Evolutionary conservation across 2,888 invertebrate species (phyloP).

Genomic region (Metacarcinus magister): DNA sequence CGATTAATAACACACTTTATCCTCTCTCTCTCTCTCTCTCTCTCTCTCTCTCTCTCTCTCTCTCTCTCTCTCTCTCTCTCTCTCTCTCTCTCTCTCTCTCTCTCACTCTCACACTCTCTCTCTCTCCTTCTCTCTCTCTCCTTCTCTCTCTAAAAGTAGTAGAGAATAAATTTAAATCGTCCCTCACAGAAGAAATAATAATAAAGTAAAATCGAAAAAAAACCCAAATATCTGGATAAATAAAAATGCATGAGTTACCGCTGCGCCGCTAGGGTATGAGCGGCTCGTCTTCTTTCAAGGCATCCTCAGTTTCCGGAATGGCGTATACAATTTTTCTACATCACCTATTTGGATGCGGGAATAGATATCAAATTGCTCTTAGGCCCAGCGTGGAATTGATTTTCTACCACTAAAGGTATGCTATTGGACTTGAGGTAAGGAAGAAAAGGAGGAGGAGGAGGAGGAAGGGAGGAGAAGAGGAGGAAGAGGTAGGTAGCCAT

Average conservation of each 20-base stretch:
- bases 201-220: background rate
- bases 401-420: background rate
- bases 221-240: background rate
- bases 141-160: too few relatives aligned
- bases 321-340: background rate
- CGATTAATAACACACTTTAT: too few relatives aligned
- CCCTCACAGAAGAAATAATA: background rate
- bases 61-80: too few relatives aligned
- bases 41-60: too few relatives aligned
- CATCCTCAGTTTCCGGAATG: background rate
- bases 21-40: too few relatives aligned
- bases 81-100: too few relatives aligned
- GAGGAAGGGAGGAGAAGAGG: background rate
- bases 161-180: too few relatives aligned
- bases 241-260: background rate
- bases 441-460: background rate
- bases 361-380: constrained; percentile 1
- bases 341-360: background rate
- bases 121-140: too few relatives aligned
- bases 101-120: too few relatives aligned
- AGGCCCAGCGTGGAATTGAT: background rate
- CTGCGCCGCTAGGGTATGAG: background rate
- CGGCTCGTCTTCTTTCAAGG: background rate
- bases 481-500: background rate
- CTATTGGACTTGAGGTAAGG: background rate